Evolutionary conservation across 1,140 invertebrate species (phyloP).

Genomic region (Atta texana): DNA sequence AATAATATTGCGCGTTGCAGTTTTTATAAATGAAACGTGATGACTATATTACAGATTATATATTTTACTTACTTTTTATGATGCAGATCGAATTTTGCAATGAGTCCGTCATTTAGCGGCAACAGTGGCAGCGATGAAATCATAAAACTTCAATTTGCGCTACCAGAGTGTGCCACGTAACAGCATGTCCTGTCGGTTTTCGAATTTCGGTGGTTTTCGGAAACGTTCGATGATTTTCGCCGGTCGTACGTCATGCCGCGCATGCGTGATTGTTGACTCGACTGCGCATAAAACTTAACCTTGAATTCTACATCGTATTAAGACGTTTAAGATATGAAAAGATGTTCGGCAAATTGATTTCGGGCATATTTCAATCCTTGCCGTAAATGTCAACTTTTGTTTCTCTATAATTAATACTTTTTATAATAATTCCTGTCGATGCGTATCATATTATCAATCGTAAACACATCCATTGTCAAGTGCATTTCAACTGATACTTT

Average conservation of each 20-base stretch:
- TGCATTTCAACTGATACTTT: not conserved
- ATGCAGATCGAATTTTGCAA: not conserved
- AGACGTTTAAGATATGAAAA: not conserved
- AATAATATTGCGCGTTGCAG: not conserved
- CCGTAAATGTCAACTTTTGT: conserved; percentile 53
- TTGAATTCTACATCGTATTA: not conserved
- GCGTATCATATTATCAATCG: not conserved
- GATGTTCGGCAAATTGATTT: conserved; percentile 66
- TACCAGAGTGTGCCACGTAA: not conserved
- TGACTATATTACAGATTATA: not conserved
- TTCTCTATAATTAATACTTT: not conserved
- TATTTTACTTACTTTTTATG: not conserved
- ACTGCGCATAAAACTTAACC: not conserved
- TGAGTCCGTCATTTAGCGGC: not conserved
- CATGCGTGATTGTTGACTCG: not conserved
- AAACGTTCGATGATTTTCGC: not conserved
- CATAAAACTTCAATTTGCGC: not conserved
- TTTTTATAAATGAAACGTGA: not conserved
- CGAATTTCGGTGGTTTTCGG: not conserved
- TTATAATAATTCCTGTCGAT: not conserved
- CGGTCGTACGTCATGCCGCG: not conserved
- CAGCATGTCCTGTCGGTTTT: not conserved
- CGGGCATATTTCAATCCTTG: conserved; percentile 28
- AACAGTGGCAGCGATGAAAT: not conserved
- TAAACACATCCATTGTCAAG: not conserved